phyloP scores from a whole-genome alignment of 2,888 invertebrate species.

The Brassicogethes aeneus region DNA sequence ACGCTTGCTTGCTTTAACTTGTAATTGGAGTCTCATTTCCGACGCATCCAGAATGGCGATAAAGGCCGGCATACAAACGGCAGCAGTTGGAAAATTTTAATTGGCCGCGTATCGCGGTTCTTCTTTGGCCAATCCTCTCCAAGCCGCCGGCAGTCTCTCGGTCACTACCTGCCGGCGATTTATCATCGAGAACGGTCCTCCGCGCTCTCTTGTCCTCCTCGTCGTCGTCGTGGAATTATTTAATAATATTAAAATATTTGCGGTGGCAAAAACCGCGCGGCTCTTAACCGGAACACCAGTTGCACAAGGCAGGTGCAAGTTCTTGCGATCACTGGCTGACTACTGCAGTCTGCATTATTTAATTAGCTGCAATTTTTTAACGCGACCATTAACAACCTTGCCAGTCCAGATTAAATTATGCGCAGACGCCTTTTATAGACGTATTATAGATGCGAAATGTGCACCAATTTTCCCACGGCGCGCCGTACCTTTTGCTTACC shows the following conservation, averaged over 20 bases:
- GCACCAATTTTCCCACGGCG: constrained; percentile 31
- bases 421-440: constrained; percentile 31
- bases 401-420: constrained; percentile 35
- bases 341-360: constrained; percentile 33
- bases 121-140: constrained; percentile 31
- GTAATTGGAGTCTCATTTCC: constrained; percentile 43
- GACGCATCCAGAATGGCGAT: constrained; percentile 42
- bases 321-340: constrained; percentile 32
- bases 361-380: constrained; percentile 37
- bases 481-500: constrained; percentile 12
- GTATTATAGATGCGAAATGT: constrained; percentile 25
- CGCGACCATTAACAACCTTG: constrained; percentile 34
- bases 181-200: constrained; percentile 31
- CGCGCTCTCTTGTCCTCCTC: not conserved
- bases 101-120: constrained; percentile 38
- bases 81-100: constrained; percentile 42
- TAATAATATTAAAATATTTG: constrained; percentile 41
- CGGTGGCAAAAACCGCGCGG: constrained; percentile 23
- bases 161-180: constrained; percentile 23
- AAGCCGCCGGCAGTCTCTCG: constrained; percentile 2
- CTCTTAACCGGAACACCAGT: constrained; percentile 33
- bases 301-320: constrained; percentile 33
- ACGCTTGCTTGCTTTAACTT: constrained; percentile 37
- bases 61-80: constrained; percentile 34
- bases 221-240: constrained; percentile 35